Evolutionary conservation across 2,888 invertebrate species (phyloP).

Genomic region (Orchesellides sinensis): DNA sequence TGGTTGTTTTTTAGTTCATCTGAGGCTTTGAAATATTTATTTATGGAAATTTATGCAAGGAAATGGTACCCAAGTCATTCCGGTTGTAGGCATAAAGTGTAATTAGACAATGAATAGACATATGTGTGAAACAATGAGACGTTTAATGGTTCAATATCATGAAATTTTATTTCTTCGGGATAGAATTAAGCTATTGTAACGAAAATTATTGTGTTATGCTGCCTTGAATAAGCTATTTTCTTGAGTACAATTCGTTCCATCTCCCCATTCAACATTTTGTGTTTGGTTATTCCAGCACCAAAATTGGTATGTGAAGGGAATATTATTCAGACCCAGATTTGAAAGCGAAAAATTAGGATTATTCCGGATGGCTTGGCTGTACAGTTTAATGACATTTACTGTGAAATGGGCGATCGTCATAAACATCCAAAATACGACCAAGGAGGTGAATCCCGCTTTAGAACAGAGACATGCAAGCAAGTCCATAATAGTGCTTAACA

Average conservation of each 20-base stretch:
- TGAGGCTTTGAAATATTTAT: no score
- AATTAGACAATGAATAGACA: no score
- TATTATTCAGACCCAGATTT: not conserved
- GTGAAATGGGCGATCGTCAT: not conserved
- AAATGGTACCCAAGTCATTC: no score
- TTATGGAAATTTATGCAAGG: no score
- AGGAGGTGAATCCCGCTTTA: not conserved
- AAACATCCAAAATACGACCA: not conserved
- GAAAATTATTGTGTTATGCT: no score
- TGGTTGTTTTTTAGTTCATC: no score
- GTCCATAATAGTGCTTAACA: not conserved
- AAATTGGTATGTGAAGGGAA: not conserved
- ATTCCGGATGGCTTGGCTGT: not conserved
- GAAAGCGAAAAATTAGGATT: not conserved
- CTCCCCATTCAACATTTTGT: not conserved
- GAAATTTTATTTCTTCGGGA: not conserved
- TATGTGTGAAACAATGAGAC: no score
- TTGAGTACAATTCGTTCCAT: no score
- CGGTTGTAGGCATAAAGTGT: no score
- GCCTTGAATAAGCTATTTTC: no score
- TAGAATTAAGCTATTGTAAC: no score
- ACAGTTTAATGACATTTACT: not conserved
- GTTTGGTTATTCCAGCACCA: conserved; percentile 27
- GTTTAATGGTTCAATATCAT: no score
- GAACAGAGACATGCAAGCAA: not conserved